Evolutionary conservation across 2,888 invertebrate genomes (phyloP).

Genomic region (Pecten maximus): DNA sequence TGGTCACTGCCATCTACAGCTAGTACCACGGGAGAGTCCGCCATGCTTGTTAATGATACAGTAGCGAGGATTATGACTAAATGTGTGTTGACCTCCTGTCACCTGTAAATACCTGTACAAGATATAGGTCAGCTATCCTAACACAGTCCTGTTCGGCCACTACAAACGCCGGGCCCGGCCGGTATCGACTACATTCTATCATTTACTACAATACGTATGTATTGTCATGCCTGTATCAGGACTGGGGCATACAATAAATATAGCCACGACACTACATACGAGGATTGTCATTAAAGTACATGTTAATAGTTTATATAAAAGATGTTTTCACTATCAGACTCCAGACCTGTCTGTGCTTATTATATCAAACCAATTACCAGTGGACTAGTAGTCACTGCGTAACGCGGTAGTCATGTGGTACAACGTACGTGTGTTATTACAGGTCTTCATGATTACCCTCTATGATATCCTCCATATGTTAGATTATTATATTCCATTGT

Average conservation of each 20-base stretch:
- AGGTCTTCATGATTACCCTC: too few relatives aligned
- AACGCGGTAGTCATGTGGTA: too few relatives aligned
- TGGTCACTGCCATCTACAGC: slow-evolving; percentile 61
- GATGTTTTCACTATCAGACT: too few relatives aligned
- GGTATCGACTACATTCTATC: not conserved
- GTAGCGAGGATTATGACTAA: not conserved
- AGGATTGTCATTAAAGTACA: not conserved
- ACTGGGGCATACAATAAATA: not conserved
- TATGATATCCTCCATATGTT: too few relatives aligned
- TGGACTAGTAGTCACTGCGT: too few relatives aligned
- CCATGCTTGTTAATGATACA: not conserved
- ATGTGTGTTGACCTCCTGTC: not conserved
- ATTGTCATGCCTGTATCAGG: not conserved
- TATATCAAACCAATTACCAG: too few relatives aligned
- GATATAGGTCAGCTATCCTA: not conserved
- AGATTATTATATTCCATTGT: too few relatives aligned
- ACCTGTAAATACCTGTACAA: not conserved
- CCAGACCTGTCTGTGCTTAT: too few relatives aligned
- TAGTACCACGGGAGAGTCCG: slow-evolving; percentile 48
- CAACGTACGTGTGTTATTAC: too few relatives aligned
- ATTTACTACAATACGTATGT: not conserved
- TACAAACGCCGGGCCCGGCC: not conserved
- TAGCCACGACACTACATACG: not conserved
- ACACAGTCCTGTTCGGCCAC: not conserved
- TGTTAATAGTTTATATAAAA: not conserved